Evolutionary conservation across 2,888 invertebrate genomes (phyloP).

Genomic region (Hipparchia semele): DNA sequence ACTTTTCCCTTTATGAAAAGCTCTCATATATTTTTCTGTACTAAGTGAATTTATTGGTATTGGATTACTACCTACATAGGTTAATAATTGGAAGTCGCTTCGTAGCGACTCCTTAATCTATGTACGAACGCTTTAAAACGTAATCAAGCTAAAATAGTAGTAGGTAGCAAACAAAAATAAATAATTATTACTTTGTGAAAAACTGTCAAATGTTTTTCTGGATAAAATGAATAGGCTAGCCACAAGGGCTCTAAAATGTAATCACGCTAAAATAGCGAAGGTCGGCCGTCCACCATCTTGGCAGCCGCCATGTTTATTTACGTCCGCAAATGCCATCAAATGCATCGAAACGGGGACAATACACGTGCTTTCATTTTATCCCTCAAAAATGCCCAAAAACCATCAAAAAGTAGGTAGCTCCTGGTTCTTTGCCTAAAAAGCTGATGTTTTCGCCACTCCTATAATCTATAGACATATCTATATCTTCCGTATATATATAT

Average conservation of each 20-base stretch:
- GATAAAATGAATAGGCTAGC: conserved; percentile 26
- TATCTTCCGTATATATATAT: too few species aligned
- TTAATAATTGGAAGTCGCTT: too few species aligned
- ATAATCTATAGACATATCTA: too few species aligned
- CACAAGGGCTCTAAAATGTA: conserved; percentile 47
- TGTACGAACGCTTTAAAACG: not conserved
- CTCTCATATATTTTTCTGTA: too few species aligned
- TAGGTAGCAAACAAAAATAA: not conserved
- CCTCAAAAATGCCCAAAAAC: not conserved
- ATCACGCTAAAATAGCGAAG: conserved; percentile 76
- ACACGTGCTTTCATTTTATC: conserved; percentile 40
- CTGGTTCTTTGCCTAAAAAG: too few species aligned
- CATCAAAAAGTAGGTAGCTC: too few species aligned
- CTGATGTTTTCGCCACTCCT: too few species aligned
- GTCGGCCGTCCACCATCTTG: conserved; percentile 77
- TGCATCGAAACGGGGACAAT: conserved; percentile 54
- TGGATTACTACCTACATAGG: too few species aligned
- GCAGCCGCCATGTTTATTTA: conserved; percentile 79
- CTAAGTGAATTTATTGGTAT: too few species aligned
- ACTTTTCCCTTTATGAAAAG: too few species aligned
- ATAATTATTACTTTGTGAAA: not conserved
- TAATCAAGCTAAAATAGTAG: not conserved
- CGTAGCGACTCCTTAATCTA: too few species aligned
- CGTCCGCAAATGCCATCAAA: conserved; percentile 75
- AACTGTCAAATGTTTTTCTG: conserved; percentile 6